phyloP scores from a whole-genome alignment of 2,797 vertebrate species.

The Urocyon cinereoargenteus region DNA sequence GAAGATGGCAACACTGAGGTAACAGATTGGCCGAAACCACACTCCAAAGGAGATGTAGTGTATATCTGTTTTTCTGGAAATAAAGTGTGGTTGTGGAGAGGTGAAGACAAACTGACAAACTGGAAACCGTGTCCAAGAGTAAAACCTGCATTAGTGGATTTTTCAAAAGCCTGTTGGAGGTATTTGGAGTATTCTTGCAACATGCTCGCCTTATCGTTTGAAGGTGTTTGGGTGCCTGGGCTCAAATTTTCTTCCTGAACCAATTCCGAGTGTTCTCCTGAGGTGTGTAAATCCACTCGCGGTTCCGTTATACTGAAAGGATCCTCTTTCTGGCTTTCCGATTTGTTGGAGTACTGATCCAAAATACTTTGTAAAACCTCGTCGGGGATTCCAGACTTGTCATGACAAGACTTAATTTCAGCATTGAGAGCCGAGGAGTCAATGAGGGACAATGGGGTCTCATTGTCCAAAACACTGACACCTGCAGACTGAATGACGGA shows the following conservation, averaged over 20 bases:
- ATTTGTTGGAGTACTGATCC: conserved; percentile 98
- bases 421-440: conserved; percentile 92
- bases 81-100: conserved; percentile 93
- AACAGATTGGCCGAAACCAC: conserved; percentile 95
- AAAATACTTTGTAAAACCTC: conserved; percentile 99
- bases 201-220: conserved; percentile 95
- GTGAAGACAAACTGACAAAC: conserved; percentile 94
- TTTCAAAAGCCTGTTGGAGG: conserved; percentile 98
- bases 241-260: conserved; percentile 93
- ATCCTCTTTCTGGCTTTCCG: conserved; percentile 96
- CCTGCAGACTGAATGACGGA: conserved; percentile 97
- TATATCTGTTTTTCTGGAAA: conserved; percentile 98
- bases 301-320: conserved; percentile 96
- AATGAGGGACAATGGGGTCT: conserved; percentile 95
- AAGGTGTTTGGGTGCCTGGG: conserved; percentile 92
- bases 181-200: conserved; percentile 99
- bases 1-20: conserved; percentile 96
- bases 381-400: conserved; percentile 99
- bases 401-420: conserved; percentile 96
- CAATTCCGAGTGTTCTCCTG: conserved; percentile 92
- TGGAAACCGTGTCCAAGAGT: conserved; percentile 94
- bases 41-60: conserved; percentile 95
- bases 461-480: conserved; percentile 93
- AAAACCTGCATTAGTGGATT: conserved; percentile 97
- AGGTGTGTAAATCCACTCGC: conserved; percentile 95